Evolutionary conservation across 1,140 invertebrate genomes (phyloP).

Genomic region (Drosophila dunni): DNA sequence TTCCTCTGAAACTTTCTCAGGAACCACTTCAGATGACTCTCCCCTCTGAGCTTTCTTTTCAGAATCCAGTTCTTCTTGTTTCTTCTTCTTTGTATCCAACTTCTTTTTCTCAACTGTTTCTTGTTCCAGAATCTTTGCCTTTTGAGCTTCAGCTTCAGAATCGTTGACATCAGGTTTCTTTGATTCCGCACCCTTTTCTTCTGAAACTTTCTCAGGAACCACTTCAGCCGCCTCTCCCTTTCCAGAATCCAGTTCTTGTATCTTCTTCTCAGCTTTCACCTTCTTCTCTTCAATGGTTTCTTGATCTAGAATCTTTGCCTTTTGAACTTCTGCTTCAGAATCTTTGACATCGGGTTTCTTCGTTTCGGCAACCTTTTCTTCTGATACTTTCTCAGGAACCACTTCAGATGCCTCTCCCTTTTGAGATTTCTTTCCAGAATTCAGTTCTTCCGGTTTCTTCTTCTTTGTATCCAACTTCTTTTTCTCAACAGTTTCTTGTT

Average conservation of each 20-base stretch:
- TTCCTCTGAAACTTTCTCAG: conserved; percentile 18
- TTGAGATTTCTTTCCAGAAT: no score
- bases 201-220: conserved; percentile 13
- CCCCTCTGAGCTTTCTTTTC: conserved; percentile 1
- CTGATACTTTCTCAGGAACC: conserved; percentile 16
- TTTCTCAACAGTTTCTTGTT: conserved; percentile 5
- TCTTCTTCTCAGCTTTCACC: conserved; percentile 5
- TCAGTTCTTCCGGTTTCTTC: no score
- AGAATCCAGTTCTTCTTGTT: conserved; percentile 3
- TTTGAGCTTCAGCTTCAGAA: conserved; percentile 11
- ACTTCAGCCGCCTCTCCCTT: conserved; percentile 45
- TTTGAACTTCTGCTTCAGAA: conserved; percentile 8
- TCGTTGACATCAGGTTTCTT: conserved; percentile 13
- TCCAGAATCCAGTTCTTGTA: conserved; percentile 22
- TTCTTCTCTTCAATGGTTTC: conserved; percentile 20
- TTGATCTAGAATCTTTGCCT: background rate
- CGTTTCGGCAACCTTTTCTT: conserved; percentile 3
- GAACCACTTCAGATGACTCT: conserved; percentile 17
- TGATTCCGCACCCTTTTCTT: conserved; percentile 2
- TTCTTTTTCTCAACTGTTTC: conserved; percentile 7
- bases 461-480: no score
- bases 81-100: background rate
- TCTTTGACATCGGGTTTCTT: conserved; percentile 13
- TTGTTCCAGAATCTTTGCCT: conserved; percentile 23
- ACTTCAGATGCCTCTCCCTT: conserved; percentile 25